Percentiles rank a stretch among this genome's conserved stretches.
Evolutionary conservation across 2,797 vertebrate genomes (phyloP).

Genomic region (Astyanax mexicanus): DNA sequence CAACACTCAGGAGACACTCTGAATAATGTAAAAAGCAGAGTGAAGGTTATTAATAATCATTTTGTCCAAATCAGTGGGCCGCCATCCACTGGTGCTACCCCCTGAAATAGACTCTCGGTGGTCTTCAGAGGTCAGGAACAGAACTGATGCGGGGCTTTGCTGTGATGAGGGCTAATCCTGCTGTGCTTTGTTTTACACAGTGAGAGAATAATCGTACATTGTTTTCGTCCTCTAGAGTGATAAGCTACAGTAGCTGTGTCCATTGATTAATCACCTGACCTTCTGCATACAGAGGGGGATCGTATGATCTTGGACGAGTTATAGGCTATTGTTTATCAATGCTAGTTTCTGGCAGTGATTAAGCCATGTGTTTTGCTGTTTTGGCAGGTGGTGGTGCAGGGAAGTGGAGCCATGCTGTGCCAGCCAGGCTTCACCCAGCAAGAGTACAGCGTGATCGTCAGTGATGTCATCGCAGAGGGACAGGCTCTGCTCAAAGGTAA

Average conservation of each 20-base stretch:
- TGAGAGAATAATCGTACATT: background rate
- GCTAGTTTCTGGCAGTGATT: slow-evolving; percentile 34
- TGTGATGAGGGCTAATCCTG: background rate
- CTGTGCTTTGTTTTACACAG: background rate
- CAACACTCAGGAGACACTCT: slow-evolving; percentile 41
- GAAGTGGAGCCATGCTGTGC: slow-evolving; percentile 80
- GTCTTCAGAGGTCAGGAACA: background rate
- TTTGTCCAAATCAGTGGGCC: slow-evolving; percentile 45
- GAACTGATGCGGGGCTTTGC: background rate
- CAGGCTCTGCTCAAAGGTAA: slow-evolving; percentile 89
- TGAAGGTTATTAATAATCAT: slow-evolving; percentile 27
- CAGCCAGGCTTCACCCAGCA: slow-evolving; percentile 88
- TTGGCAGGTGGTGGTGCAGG: slow-evolving; percentile 82
- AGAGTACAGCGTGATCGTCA: slow-evolving; percentile 80
- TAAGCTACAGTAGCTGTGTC: slow-evolving; percentile 27
- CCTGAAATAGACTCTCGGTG: slow-evolving; percentile 1
- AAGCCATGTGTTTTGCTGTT: slow-evolving; percentile 43
- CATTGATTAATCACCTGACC: slow-evolving; percentile 26
- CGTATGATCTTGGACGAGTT: background rate
- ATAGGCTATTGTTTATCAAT: slow-evolving; percentile 32
- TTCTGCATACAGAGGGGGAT: slow-evolving; percentile 21
- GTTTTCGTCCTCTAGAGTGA: slow-evolving; percentile 26
- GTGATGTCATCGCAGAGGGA: slow-evolving; percentile 80
- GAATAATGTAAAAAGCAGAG: slow-evolving; percentile 45
- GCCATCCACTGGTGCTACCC: slow-evolving; percentile 7